Evolutionary conservation across 2,888 invertebrate genomes (phyloP).

Genomic region (Bombylius discolor): DNA sequence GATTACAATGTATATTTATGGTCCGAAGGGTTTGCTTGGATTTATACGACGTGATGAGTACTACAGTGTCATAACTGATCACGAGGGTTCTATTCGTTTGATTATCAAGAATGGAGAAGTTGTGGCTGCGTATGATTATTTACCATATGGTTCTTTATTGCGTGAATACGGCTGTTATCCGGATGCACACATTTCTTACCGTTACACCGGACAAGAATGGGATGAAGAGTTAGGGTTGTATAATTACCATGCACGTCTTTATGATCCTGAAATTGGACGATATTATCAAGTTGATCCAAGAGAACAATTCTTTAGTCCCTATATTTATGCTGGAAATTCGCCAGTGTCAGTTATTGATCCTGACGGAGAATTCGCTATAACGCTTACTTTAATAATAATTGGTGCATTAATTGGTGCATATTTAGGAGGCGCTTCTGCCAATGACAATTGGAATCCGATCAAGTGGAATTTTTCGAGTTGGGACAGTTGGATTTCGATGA

Average conservation of each 20-base stretch:
- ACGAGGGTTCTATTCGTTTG: slow-evolving; percentile 16
- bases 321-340: slow-evolving; percentile 16
- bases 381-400: background rate
- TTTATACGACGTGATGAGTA: slow-evolving; percentile 11
- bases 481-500: background rate
- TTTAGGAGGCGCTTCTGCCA: slow-evolving; percentile 3
- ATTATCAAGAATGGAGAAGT: slow-evolving; percentile 14
- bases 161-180: slow-evolving; percentile 10
- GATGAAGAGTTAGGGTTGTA: slow-evolving; percentile 18
- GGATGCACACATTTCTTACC: slow-evolving; percentile 12
- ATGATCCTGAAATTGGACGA: slow-evolving; percentile 18
- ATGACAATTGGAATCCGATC: background rate
- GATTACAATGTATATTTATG: slow-evolving; percentile 7
- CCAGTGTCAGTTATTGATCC: slow-evolving; percentile 10
- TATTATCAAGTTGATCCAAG: slow-evolving; percentile 14
- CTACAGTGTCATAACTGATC: slow-evolving; percentile 14
- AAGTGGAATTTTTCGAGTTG: background rate
- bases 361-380: slow-evolving; percentile 1
- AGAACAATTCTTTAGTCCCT: slow-evolving; percentile 16
- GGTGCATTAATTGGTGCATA: slow-evolving; percentile 1
- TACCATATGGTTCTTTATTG: slow-evolving; percentile 17
- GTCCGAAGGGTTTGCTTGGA: slow-evolving; percentile 4
- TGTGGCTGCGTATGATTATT: slow-evolving; percentile 19
- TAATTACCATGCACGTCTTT: slow-evolving; percentile 18
- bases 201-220: slow-evolving; percentile 19